Evolutionary conservation across 2,797 vertebrate genomes (phyloP).

Genomic region (Scolopax bukidnonensis): DNA sequence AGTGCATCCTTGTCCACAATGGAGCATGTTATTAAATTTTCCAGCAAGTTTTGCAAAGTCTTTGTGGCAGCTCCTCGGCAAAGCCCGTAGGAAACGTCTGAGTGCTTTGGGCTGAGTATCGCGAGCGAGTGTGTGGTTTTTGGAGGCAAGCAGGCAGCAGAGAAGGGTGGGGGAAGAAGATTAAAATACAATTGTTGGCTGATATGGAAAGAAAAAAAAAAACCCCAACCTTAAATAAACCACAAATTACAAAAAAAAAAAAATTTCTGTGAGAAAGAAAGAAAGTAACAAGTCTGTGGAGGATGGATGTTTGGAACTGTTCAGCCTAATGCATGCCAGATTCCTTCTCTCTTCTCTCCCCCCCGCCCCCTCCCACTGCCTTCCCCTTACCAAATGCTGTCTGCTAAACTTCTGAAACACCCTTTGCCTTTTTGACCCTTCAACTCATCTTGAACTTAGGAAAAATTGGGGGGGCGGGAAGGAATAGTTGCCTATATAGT

Average conservation of each 20-base stretch:
- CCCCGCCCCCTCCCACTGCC: slow-evolving; percentile 37
- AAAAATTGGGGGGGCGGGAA: slow-evolving; percentile 74
- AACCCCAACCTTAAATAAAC: slow-evolving; percentile 42
- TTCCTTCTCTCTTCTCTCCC: slow-evolving; percentile 48
- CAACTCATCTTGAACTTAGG: slow-evolving; percentile 86
- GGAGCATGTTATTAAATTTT: neutral
- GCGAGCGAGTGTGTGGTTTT: neutral
- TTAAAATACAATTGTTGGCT: slow-evolving; percentile 23
- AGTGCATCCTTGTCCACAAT: rapidly evolving
- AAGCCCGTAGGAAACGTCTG: rapidly evolving
- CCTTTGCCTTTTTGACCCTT: slow-evolving; percentile 87
- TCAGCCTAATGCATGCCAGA: slow-evolving; percentile 79
- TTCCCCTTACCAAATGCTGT: slow-evolving; percentile 77
- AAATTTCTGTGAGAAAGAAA: slow-evolving; percentile 52
- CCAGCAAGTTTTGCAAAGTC: neutral
- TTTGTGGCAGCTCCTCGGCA: neutral
- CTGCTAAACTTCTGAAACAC: slow-evolving; percentile 86
- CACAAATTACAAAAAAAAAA: slow-evolving; percentile 27
- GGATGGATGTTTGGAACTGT: slow-evolving; percentile 75
- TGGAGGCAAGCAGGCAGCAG: neutral
- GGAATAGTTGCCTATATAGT: neutral
- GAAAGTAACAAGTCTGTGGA: slow-evolving; percentile 71
- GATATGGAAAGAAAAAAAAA: neutral
- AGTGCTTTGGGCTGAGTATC: neutral
- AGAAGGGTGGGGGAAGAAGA: neutral